Conservation (phyloP, 2,888 invertebrate species). For the Cylindroiulus punctatus region DNA sequence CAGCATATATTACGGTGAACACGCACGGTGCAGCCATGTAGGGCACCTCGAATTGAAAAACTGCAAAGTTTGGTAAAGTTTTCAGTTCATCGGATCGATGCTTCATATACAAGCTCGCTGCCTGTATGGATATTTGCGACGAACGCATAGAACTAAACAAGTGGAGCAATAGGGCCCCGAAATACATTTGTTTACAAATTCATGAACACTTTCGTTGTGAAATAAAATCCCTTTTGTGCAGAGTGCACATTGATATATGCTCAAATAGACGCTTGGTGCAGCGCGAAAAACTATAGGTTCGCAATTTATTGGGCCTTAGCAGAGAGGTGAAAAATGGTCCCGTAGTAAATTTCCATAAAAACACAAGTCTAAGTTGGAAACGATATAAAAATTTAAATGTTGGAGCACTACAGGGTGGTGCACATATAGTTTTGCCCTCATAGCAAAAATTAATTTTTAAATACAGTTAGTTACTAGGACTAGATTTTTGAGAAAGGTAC, state of each 20-base stretch:
- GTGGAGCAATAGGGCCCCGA: background rate
- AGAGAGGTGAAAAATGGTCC: constrained; percentile 8
- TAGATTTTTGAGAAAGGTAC: too few relatives aligned
- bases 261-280: background rate
- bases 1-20: background rate
- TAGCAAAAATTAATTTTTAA: too few relatives aligned
- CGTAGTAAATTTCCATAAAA: background rate
- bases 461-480: too few relatives aligned
- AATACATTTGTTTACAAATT: constrained; percentile 38
- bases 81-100: constrained; percentile 19
- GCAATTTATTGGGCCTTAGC: background rate
- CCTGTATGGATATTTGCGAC: constrained; percentile 23
- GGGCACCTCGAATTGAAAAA: background rate
- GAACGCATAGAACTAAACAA: constrained; percentile 33
- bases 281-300: background rate
- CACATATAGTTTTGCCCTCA: too few relatives aligned
- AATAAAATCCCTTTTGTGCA: constrained; percentile 37
- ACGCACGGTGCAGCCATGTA: background rate
- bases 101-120: background rate
- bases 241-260: constrained; percentile 23
- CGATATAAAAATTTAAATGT: background rate
- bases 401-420: background rate
- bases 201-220: constrained; percentile 30
- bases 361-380: background rate
- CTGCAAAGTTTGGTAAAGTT: constrained; percentile 37